A percentile compares a stretch with the other conserved stretches of the same genome.
These are phyloP conservation scores for Sturnus vulgaris DNA, from an alignment of 2,113 vertebrate species.

Conservation along the genomic window DNA sequence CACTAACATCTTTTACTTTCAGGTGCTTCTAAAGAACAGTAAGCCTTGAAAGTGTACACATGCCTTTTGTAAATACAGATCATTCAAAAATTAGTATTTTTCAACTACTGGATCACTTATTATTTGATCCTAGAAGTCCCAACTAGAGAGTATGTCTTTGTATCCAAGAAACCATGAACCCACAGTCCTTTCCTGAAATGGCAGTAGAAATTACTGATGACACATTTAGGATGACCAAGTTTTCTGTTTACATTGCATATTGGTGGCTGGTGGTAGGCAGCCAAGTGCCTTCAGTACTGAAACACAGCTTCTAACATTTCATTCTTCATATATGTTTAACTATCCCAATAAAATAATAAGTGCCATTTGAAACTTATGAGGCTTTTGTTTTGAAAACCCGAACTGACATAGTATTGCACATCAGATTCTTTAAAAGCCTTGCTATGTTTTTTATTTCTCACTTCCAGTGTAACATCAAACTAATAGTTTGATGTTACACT, in stretches of 20 bases:
- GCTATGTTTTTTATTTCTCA: not conserved
- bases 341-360: not conserved
- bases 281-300: not conserved
- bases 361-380: not conserved
- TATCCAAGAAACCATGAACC: not conserved
- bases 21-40: not conserved
- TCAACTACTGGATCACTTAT: not conserved
- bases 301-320: not conserved
- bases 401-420: not conserved
- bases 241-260: not conserved
- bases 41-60: not conserved
- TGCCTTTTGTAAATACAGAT: not conserved
- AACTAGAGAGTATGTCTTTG: not conserved
- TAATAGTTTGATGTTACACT: not conserved
- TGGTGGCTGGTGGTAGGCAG: not conserved
- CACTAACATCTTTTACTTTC: not conserved
- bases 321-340: not conserved
- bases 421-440: slow-evolving; percentile 4
- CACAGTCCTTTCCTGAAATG: not conserved
- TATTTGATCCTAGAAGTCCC: not conserved
- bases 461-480: too few relatives aligned
- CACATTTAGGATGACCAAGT: not conserved
- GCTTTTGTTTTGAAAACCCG: not conserved
- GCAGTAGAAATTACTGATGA: not conserved
- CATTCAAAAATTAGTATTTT: not conserved